These are phyloP conservation scores for Oncorhynchus mykiss DNA, from an alignment of 2,113 vertebrate genomes.

Conservation along the genomic window DNA sequence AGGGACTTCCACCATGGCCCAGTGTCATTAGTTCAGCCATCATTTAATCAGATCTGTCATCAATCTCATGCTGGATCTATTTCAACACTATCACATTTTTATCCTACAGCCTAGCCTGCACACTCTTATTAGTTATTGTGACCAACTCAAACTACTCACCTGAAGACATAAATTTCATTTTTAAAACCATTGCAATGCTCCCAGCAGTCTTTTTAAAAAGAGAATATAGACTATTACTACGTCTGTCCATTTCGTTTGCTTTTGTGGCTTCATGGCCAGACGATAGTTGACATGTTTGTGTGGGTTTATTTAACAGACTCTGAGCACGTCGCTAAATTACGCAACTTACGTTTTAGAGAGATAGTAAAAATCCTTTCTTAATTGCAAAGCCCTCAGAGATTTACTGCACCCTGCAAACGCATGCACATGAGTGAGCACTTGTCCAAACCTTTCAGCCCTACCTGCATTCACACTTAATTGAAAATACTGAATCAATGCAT, in stretches of 20 bases:
- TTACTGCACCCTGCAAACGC: constrained; percentile 12
- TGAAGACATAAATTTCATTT: background rate
- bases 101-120: constrained; percentile 16
- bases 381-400: background rate
- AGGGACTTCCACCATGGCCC: constrained; percentile 47
- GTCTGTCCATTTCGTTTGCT: no score
- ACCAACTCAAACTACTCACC: background rate
- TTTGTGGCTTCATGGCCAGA: background rate
- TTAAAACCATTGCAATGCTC: background rate
- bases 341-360: background rate
- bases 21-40: constrained; percentile 58
- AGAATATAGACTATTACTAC: no score
- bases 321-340: background rate
- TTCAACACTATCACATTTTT: constrained; percentile 41
- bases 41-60: constrained; percentile 67
- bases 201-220: background rate
- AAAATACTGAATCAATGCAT: constrained; percentile 51
- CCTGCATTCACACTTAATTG: constrained; percentile 46
- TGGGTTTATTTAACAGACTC: no score
- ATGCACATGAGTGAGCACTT: constrained; percentile 19
- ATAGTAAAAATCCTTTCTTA: background rate
- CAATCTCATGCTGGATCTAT: constrained; percentile 64
- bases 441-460: constrained; percentile 27
- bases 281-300: background rate
- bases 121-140: background rate